These are phyloP conservation scores for Drosophila truncata DNA, from an alignment of 1,140 invertebrate species.

Conservation along the genomic window DNA sequence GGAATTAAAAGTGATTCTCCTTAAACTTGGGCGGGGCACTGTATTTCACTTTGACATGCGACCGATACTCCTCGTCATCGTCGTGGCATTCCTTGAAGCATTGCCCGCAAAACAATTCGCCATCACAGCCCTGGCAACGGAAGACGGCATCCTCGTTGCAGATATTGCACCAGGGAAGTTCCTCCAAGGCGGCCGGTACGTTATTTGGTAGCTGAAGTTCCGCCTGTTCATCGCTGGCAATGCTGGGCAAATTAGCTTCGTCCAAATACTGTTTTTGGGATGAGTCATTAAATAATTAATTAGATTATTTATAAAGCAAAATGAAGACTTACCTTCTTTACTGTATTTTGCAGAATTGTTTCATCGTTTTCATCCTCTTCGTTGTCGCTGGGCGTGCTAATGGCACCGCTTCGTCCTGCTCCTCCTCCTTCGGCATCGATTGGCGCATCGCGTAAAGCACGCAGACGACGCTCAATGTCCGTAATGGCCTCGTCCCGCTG, in stretches of 20 bases:
- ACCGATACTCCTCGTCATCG: conserved; percentile 81
- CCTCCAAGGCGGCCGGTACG: conserved; percentile 85
- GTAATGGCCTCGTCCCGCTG: conserved; percentile 86
- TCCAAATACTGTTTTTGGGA: conserved; percentile 65
- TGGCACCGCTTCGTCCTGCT: conserved; percentile 4
- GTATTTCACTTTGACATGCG: conserved; percentile 71
- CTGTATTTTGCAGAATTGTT: conserved; percentile 83
- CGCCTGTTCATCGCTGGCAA: conserved; percentile 63
- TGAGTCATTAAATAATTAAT: too few species aligned
- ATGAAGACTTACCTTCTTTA: conserved; percentile 58
- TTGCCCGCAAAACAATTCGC: conserved; percentile 89
- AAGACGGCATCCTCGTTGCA: conserved; percentile 91
- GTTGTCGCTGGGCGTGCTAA: conserved; percentile 82
- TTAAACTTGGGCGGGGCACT: conserved; percentile 73
- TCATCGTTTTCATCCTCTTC: conserved; percentile 85
- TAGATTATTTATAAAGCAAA: neutral
- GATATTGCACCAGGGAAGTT: conserved; percentile 91
- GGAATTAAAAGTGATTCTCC: conserved; percentile 72
- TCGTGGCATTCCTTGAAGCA: conserved; percentile 88
- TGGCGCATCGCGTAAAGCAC: conserved; percentile 80
- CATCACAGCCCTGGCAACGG: conserved; percentile 89
- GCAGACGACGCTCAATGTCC: conserved; percentile 86
- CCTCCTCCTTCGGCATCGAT: conserved; percentile 27
- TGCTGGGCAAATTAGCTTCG: conserved; percentile 64
- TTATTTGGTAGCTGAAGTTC: conserved; percentile 38